Percentiles rank a stretch among this genome's conserved stretches.
Evolutionary conservation across 2,113 vertebrate species (phyloP).

Genomic region (Paracanthobrama guichenoti): DNA sequence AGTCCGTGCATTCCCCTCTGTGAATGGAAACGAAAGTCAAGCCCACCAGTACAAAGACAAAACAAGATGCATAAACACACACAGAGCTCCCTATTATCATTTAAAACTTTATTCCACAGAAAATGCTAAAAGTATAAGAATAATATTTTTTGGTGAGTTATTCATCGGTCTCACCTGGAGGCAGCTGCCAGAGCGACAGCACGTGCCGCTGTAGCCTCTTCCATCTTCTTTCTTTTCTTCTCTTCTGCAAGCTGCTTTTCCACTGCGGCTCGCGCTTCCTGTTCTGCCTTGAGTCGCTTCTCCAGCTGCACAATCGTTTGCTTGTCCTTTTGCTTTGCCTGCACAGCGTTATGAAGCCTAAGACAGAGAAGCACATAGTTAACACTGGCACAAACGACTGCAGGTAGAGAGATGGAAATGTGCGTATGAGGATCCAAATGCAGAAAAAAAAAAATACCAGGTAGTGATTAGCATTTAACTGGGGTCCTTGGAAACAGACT

Average conservation of each 20-base stretch:
- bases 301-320: conserved; percentile 96
- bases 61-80: background rate
- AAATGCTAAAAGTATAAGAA: background rate
- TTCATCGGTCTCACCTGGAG: conserved; percentile 78
- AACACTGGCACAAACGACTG: background rate
- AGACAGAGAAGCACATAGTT: background rate
- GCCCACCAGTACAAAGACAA: background rate
- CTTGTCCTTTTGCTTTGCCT: conserved; percentile 98
- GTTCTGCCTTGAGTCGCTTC: conserved; percentile 95
- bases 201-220: conserved; percentile 92
- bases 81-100: background rate
- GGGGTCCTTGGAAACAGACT: background rate
- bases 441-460: background rate
- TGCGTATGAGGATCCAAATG: background rate
- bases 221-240: conserved; percentile 96
- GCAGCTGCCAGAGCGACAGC: conserved; percentile 92
- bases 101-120: background rate
- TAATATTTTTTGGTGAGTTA: background rate
- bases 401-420: background rate
- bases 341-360: conserved; percentile 94
- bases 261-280: conserved; percentile 88
- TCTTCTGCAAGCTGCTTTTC: conserved; percentile 97
- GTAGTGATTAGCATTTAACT: background rate
- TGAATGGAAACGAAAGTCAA: background rate
- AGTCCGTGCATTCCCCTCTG: conserved; percentile 95